Evolutionary conservation across 2,888 invertebrate genomes (phyloP).

Genomic region (Cephus nigrinus): DNA sequence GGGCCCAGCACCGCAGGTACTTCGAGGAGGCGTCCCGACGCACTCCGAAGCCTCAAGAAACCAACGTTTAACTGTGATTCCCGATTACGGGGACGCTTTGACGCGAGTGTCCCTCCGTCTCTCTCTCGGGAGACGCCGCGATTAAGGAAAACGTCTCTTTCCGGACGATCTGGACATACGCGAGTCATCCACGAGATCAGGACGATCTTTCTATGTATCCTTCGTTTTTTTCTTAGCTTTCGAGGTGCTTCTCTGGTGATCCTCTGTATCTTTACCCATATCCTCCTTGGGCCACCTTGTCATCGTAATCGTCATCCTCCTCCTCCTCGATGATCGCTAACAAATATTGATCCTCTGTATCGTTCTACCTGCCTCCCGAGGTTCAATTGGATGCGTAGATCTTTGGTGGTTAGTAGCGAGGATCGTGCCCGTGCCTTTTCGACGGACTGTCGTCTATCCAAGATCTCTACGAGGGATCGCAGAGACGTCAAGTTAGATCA

Average conservation of each 20-base stretch:
- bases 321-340: background rate
- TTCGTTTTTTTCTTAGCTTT: background rate
- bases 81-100: constrained; percentile 3
- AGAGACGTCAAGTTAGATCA: background rate
- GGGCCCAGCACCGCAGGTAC: background rate
- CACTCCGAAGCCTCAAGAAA: constrained; percentile 21
- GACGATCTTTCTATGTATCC: background rate
- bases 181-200: background rate
- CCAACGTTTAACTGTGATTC: constrained; percentile 47
- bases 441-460: background rate
- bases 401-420: background rate
- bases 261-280: background rate
- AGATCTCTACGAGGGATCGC: background rate
- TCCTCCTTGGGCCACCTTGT: background rate
- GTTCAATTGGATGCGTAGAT: background rate
- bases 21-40: background rate
- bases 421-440: background rate
- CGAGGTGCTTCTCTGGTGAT: background rate
- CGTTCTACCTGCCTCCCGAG: background rate
- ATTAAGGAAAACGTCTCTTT: background rate
- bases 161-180: background rate
- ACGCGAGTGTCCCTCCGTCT: background rate
- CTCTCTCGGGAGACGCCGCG: background rate
- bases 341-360: background rate
- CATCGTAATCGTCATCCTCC: too few species aligned